Percentiles rank a stretch among this genome's conserved stretches.
phyloP scores from a whole-genome alignment of 2,113 vertebrate genomes.

The Stigmatopora nigra region DNA sequence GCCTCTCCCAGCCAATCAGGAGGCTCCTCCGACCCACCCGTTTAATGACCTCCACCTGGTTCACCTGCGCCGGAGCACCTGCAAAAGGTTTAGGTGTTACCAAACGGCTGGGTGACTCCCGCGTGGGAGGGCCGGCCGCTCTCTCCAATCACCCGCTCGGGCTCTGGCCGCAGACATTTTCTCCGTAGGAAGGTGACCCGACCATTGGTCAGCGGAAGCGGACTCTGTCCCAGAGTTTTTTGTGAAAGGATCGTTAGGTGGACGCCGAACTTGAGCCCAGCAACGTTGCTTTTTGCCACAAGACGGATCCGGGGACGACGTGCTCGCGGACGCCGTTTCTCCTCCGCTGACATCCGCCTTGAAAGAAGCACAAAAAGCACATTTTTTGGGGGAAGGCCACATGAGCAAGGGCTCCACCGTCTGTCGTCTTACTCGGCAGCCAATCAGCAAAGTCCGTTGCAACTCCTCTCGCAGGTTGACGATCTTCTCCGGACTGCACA shows the following conservation, averaged over 20 bases:
- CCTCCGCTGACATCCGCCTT: conserved; percentile 46
- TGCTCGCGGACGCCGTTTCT: conserved; percentile 27
- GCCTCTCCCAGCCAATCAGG: conserved; percentile 63
- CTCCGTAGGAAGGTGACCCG: too few species aligned
- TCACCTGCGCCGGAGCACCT: conserved; percentile 60
- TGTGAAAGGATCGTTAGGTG: conserved; percentile 3
- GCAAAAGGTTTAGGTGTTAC: neutral
- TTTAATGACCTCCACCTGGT: conserved; percentile 58
- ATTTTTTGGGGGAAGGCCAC: conserved; percentile 2
- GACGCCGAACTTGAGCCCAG: conserved; percentile 1
- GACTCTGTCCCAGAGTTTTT: too few species aligned
- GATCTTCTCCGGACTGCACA: conserved; percentile 63
- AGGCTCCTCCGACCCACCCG: conserved; percentile 57
- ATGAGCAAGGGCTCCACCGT: neutral
- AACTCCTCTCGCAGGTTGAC: conserved; percentile 61
- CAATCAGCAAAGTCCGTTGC: conserved; percentile 47
- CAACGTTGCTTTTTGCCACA: conserved; percentile 23
- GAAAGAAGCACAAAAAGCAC: conserved; percentile 1
- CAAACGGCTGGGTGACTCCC: too few species aligned
- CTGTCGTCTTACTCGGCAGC: conserved; percentile 47
- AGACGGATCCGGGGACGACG: conserved; percentile 13
- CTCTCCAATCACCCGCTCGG: too few species aligned
- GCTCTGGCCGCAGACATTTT: too few species aligned
- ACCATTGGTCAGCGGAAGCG: neutral
- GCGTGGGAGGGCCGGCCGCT: too few species aligned